phyloP scores from a whole-genome alignment of 2,113 vertebrate species.

The Austrofundulus limnaeus region DNA sequence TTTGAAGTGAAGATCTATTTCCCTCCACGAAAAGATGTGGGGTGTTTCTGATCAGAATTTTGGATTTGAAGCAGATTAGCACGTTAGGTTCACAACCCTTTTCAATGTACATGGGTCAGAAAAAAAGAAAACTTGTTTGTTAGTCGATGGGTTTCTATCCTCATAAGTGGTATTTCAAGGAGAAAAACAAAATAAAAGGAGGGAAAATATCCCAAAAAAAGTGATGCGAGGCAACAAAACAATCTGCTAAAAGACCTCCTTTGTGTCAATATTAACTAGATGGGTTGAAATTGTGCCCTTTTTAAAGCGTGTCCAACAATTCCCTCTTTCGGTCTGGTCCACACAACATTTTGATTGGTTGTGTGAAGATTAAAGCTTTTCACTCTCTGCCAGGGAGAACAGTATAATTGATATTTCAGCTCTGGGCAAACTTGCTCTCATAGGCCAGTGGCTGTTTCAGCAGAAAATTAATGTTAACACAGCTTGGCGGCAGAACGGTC shows the following conservation, averaged over 20 bases:
- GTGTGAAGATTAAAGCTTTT: constrained; percentile 78
- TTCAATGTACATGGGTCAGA: neutral
- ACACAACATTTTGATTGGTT: constrained; percentile 75
- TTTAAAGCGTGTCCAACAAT: constrained; percentile 64
- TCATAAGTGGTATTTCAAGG: constrained; percentile 3
- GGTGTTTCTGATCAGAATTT: constrained; percentile 6
- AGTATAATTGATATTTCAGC: constrained; percentile 80
- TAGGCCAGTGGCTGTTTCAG: constrained; percentile 79
- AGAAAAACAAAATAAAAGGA: neutral
- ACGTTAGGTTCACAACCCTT: neutral
- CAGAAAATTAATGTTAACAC: constrained; percentile 79
- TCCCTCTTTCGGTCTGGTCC: constrained; percentile 62
- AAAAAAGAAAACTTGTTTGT: constrained; percentile 1
- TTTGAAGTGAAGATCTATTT: constrained; percentile 16
- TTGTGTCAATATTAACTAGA: constrained; percentile 59
- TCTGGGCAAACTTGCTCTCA: constrained; percentile 72
- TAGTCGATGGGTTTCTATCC: neutral
- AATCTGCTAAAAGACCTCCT: constrained; percentile 25
- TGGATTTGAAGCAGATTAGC: neutral
- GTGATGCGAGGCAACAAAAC: constrained; percentile 21
- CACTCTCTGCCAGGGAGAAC: constrained; percentile 71
- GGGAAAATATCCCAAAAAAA: neutral
- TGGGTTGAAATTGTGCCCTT: constrained; percentile 53
- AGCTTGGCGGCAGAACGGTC: constrained; percentile 66
- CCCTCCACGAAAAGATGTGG: constrained; percentile 4